Conservation (phyloP, 2,113 vertebrate genomes). For the Apus apus region DNA sequence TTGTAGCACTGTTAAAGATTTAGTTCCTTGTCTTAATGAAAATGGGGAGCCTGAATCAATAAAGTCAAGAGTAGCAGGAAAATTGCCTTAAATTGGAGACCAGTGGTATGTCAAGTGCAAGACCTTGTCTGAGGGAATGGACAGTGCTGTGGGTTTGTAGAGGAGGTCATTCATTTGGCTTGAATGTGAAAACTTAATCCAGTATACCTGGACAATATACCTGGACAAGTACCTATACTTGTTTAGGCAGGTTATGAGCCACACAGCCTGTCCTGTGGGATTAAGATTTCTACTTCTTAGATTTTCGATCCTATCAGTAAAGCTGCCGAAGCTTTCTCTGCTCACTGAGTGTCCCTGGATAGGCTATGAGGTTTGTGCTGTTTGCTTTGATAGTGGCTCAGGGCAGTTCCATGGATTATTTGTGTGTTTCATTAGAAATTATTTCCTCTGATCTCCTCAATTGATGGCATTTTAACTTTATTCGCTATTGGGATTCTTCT, state of each 20-base stretch:
- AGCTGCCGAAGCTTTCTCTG: not conserved
- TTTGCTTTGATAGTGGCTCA: not conserved
- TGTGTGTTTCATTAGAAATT: not conserved
- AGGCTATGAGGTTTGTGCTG: not conserved
- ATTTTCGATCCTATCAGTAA: not conserved
- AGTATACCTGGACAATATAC: not conserved
- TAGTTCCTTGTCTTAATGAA: not conserved
- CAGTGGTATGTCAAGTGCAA: not conserved
- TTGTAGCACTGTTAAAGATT: not conserved
- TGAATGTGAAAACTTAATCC: not conserved
- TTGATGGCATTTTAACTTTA: not conserved
- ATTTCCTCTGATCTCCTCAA: not conserved
- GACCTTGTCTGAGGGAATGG: not conserved
- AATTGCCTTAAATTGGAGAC: not conserved
- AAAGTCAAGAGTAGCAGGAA: not conserved
- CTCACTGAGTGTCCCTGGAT: not conserved
- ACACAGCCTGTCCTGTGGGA: fast-evolving
- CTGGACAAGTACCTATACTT: not conserved
- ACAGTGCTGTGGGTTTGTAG: not conserved
- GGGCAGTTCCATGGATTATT: not conserved
- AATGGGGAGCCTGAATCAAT: not conserved
- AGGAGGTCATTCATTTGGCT: fast-evolving
- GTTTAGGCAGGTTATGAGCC: not conserved
- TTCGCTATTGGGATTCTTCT: not conserved
- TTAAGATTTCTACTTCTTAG: not conserved